Base-by-base conservation (phyloP, 2,797 vertebrate genomes). In the Prunella strophiata region DNA sequence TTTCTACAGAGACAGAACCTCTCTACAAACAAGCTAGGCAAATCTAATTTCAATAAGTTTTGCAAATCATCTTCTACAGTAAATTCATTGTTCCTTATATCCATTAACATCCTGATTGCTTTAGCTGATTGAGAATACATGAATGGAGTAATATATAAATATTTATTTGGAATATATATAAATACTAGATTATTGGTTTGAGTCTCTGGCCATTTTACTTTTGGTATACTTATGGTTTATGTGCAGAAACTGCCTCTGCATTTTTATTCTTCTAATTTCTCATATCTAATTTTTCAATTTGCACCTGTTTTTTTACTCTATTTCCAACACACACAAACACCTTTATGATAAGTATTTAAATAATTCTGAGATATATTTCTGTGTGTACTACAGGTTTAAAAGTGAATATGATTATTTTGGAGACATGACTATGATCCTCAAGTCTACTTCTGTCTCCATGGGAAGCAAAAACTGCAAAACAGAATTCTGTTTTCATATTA, bases 401-500 rank as follows among this genome's bases (percentile, higher is more conserved):
- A 76, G 11, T 62, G 26, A 74, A 87, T 72, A 89, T 81, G 10
- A 80, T 85, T 91, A 88, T 79, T 5, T 12, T 82, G 71, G 50
- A 91, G 65, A 91, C 83, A 20, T 84, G 48, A 51, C 34, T 94
- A 63, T 67, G 95, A 91, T 88, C 51, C 90, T 78, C 62, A 92
- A 71, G 73, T 88, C 14, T 88, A 50, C 67, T 30, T 91, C 72
- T 82, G 25, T 88, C 57, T 93, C 27, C 5, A 8, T 62, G 7
- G 45, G 29, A 93, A 96, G 34, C 61, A 90, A 85, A 96, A 96
- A 65, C 59, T 84, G 32, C 21, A 92, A 81, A 95, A 36, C 22
- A 94, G 25, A 86, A 87, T 90, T 97, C 52, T 89, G 14, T 26
- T 83, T 94, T 95, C 84, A 22, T 89, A 63, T 89, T 91, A 88